phyloP scores from a whole-genome alignment of 2,888 invertebrate species.

The Ferrisia virgata region DNA sequence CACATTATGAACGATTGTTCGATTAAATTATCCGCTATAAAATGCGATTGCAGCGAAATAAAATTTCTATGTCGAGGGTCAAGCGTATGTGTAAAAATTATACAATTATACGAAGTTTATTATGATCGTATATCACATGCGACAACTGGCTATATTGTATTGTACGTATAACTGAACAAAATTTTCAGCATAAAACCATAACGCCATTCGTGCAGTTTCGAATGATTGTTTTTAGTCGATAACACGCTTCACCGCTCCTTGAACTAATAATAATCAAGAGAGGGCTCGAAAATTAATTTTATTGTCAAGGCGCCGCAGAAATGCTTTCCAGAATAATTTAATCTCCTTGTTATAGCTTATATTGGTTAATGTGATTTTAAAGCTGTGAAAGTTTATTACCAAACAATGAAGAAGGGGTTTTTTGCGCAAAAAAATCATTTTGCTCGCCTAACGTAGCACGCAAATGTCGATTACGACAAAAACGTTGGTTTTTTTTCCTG shows the following conservation, averaged over 20 bases:
- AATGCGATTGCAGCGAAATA: neutral
- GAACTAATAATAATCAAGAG: slow-evolving; percentile 25
- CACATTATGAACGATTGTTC: neutral
- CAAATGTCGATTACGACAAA: neutral
- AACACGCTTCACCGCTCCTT: slow-evolving; percentile 20
- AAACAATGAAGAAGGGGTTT: neutral
- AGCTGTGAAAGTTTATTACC: slow-evolving; percentile 10
- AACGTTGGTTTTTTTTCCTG: neutral
- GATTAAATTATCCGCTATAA: neutral
- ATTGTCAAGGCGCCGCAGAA: slow-evolving; percentile 18
- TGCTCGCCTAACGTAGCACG: neutral
- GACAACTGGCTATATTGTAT: neutral
- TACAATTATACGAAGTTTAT: neutral
- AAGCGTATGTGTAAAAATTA: neutral
- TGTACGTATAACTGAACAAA: neutral
- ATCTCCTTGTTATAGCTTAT: slow-evolving; percentile 17
- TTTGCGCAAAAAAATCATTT: neutral
- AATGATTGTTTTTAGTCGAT: slow-evolving; percentile 30
- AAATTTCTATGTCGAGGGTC: slow-evolving; percentile 3
- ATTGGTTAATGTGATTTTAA: slow-evolving; percentile 23
- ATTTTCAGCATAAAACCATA: slow-evolving; percentile 3
- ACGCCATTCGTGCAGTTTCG: slow-evolving; percentile 19
- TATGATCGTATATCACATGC: neutral
- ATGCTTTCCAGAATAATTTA: slow-evolving; percentile 19
- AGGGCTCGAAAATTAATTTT: slow-evolving; percentile 25